These are phyloP conservation scores for Epiblema foenella DNA, from an alignment of 2,888 invertebrate species.

Conservation along the genomic window DNA sequence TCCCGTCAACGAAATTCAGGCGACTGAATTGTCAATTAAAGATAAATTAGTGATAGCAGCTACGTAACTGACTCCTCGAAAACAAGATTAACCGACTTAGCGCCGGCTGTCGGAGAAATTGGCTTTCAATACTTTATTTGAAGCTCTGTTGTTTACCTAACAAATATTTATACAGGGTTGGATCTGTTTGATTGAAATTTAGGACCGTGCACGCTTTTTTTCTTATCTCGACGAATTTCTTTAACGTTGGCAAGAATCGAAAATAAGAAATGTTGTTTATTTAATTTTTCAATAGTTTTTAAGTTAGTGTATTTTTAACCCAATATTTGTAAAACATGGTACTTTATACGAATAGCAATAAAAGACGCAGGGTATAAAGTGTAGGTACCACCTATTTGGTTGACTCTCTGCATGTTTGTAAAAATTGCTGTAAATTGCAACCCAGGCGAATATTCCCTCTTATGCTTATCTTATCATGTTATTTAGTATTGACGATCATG, in stretches of 20 bases:
- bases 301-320: too few relatives aligned
- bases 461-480: too few relatives aligned
- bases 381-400: too few relatives aligned
- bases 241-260: neutral
- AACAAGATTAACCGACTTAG: conserved; percentile 47
- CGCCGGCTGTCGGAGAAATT: conserved; percentile 45
- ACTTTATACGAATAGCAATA: too few relatives aligned
- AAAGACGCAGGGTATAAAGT: too few relatives aligned
- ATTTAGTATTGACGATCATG: too few relatives aligned
- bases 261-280: neutral
- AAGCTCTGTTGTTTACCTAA: conserved; percentile 45
- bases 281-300: too few relatives aligned
- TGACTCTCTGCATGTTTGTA: too few relatives aligned
- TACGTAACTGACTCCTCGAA: conserved; percentile 32
- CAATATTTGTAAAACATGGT: too few relatives aligned
- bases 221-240: neutral
- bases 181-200: conserved; percentile 36
- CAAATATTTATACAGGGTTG: conserved; percentile 49
- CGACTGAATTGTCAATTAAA: conserved; percentile 43
- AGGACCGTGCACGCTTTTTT: conserved; percentile 16
- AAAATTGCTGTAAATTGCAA: too few relatives aligned
- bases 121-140: conserved; percentile 50
- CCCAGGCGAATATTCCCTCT: too few relatives aligned
- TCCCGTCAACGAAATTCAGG: conserved; percentile 29
- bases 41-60: conserved; percentile 41